Evolutionary conservation across 2,797 vertebrate genomes (phyloP), one percentile per base, ranked within the genome.

Genomic region (Chelon labrosus): DNA sequence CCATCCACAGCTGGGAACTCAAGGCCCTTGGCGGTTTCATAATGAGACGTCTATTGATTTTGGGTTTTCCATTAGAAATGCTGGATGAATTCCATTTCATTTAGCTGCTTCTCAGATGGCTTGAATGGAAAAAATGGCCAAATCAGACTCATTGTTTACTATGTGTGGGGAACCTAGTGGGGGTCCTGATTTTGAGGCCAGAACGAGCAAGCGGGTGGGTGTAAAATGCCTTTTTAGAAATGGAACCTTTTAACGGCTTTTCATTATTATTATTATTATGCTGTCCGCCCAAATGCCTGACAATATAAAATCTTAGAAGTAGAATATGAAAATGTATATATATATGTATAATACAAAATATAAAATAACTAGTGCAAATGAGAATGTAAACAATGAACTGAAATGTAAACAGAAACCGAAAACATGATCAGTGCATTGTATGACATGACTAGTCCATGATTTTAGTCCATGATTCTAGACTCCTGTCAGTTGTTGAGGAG

Each of bases 11-110:
- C 89, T 88, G 88, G 80, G 82, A 85, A 76, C 80, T 77, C 46
- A 2, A 77, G 64, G 65, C 79, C 78, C 71, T 68, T 58, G 52
- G 85, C 41, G 56, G 70, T 82, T 87, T 86, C 80, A 85, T 88
- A 91, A 92, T 90, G 84, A 91, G 85, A 76, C 62, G 25, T 65
- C 86, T 86, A 91, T 92, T 91, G 89, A 91, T 91, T 91, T 80
- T 80, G 73, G 78, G 77, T 79, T 92, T 90, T 89, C 84, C 81
- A 91, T 91, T 82, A 89, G 83, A 90, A 80, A 78, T 83, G 65
- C 86, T 87, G 87, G 85, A 89, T 80, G 79, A 84, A 85, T 90
- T 90, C 83, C 84, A 91, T 91, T 86, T 88, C 56, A 82, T 85
- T 88, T 83, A 80, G 79, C 76, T 63, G 77, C 76, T 84, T 76